Evolutionary conservation across 1,140 invertebrate genomes (phyloP).

Genomic region (Drosophila bocki): DNA sequence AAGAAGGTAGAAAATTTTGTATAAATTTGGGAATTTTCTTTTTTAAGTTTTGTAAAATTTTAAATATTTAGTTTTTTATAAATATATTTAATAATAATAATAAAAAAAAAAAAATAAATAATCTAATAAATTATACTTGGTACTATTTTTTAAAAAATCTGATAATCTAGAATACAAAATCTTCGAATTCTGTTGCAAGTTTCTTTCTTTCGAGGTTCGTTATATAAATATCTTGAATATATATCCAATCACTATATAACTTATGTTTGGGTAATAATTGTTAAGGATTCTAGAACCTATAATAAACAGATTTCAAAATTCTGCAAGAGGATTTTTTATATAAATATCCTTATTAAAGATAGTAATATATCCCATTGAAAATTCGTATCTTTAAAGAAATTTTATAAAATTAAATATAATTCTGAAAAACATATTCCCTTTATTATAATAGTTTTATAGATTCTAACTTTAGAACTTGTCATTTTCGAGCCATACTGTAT

Average conservation of each 20-base stretch:
- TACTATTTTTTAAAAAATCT: background rate
- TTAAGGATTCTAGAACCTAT: background rate
- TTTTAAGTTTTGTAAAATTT: background rate
- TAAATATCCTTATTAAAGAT: background rate
- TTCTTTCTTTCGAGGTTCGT: too few relatives aligned
- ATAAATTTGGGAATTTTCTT: background rate
- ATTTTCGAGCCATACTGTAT: conserved; percentile 5
- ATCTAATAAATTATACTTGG: background rate
- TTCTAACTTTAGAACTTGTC: background rate
- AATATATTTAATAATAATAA: too few relatives aligned
- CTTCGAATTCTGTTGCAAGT: background rate
- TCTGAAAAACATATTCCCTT: background rate
- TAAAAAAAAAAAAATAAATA: too few relatives aligned
- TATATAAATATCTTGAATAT: background rate
- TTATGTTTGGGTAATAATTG: background rate
- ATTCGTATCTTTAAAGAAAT: too few relatives aligned
- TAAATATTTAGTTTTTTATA: too few relatives aligned
- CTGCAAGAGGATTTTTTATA: background rate
- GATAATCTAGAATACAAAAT: background rate
- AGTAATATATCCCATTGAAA: background rate
- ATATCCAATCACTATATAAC: background rate
- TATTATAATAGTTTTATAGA: background rate
- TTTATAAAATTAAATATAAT: background rate
- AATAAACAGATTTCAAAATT: background rate
- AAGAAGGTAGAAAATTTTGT: background rate